Percentiles rank a stretch among this genome's conserved stretches.
Evolutionary conservation across 2,113 vertebrate genomes (phyloP).

Genomic region (Chaetura pelagica): DNA sequence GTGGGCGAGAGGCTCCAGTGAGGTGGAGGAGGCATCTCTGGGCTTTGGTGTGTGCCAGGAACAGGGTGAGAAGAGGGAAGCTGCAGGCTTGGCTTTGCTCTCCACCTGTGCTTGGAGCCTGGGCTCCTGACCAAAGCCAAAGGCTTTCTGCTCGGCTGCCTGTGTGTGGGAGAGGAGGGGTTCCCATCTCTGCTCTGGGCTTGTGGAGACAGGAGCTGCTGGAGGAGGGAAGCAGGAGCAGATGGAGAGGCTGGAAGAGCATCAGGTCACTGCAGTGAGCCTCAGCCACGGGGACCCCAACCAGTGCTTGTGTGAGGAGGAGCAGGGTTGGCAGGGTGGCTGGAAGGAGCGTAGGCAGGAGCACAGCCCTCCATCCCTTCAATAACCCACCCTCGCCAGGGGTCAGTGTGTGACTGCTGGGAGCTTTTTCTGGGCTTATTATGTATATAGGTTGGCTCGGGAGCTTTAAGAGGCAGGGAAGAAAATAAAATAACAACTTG

Average conservation of each 20-base stretch:
- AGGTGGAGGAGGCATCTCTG: neutral
- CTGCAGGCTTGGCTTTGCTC: neutral
- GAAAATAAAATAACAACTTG: neutral
- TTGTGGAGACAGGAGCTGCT: neutral
- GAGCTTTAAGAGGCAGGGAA: neutral
- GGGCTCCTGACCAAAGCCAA: neutral
- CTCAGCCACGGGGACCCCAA: fast-evolving
- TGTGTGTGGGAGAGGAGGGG: neutral
- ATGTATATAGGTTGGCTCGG: neutral
- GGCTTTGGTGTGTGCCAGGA: neutral
- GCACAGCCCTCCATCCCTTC: neutral
- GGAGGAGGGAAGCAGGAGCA: constrained; percentile 1
- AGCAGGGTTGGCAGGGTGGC: neutral
- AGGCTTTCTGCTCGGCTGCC: neutral
- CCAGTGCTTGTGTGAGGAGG: fast-evolving
- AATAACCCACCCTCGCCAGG: neutral
- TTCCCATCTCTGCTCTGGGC: fast-evolving
- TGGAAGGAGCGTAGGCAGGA: neutral
- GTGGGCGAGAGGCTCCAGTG: neutral
- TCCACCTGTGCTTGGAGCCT: neutral
- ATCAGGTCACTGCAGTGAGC: neutral
- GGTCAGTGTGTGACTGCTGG: neutral
- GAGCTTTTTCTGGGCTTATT: neutral
- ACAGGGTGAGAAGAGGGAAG: neutral
- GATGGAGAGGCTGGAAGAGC: constrained; percentile 50